Evolutionary conservation across 64 coral and sea anemone species (phyloP), one percentile per base, ranked within the genome.

Genomic region (Montipora capricornis): DNA sequence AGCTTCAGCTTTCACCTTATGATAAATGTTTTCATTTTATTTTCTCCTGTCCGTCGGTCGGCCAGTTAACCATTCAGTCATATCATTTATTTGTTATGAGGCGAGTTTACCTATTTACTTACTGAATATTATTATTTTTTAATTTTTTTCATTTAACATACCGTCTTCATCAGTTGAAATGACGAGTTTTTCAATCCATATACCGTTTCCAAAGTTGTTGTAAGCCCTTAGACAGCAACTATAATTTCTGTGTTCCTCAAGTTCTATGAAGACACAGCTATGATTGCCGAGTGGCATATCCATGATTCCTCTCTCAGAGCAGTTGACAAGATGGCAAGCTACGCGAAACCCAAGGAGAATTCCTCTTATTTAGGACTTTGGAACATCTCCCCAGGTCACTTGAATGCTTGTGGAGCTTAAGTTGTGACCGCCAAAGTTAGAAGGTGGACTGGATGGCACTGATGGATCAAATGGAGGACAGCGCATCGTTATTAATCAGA

Each of bases 101-200:
- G 29, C 29, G 29, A 37, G 1, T 37, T 37, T 37, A 37, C 29
- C 29, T 37, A 37, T 37, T 37, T 37, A 37, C 29, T 37, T 37
- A 37, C 29, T 37, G 29, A 37, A 37, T 37, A 37, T 37, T 37
- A 37, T 37, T 37, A 1, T 26, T 74, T 3, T 19, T 74, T 20
- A 24, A 29, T 68, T 68, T n/a, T n/a, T n/a, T 0, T 68, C 1
- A 16, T 2, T 15, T 1, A 14, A 61, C 55, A 12, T 81, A 81
- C 79, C 79, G 58, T 58, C 79, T 37, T 81, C 79, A 61, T 81
- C 22, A 37, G 79, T 81, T 60, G 52, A 12, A 81, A 81, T 81
- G 1, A 81, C 79, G 20, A 58, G 24, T 60, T 44, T 9, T 26
- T 58, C 0, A 60, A 24, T 81, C 79, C 79, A 81, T 4, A 2